These are phyloP conservation scores for Acanthurus tractus DNA, from an alignment of 2,797 vertebrate genomes.

Conservation along the genomic window DNA sequence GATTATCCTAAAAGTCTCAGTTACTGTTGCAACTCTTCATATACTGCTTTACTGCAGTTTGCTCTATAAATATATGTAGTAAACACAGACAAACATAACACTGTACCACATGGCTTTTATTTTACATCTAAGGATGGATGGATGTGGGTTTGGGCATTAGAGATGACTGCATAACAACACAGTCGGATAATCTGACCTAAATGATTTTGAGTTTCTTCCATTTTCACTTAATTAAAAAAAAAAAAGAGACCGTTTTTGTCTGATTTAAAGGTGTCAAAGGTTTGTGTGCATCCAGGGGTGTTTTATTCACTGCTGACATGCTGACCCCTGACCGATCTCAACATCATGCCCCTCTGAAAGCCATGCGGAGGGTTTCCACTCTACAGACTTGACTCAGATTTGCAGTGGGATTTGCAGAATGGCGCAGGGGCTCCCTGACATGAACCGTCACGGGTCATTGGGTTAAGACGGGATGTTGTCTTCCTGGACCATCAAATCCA, in stretches of 20 bases:
- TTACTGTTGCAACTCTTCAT: constrained; percentile 32
- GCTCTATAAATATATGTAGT: constrained; percentile 3
- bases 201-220: not conserved
- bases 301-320: constrained; percentile 13
- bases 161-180: not conserved
- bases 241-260: not conserved
- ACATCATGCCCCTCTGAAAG: constrained; percentile 19
- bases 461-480: constrained; percentile 73
- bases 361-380: constrained; percentile 14
- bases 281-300: constrained; percentile 10
- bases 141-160: not conserved
- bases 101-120: not conserved
- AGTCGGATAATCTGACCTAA: not conserved
- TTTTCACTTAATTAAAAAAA: not conserved
- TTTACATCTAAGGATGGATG: not conserved
- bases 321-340: constrained; percentile 40
- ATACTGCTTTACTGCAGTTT: not conserved
- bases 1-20: constrained; percentile 53
- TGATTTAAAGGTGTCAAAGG: constrained; percentile 7
- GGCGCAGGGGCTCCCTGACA: constrained; percentile 38
- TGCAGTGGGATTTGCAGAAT: constrained; percentile 57
- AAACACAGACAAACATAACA: constrained; percentile 23
- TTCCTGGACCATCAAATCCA: constrained; percentile 62
- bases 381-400: constrained; percentile 46
- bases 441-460: constrained; percentile 57